These are phyloP conservation scores for Zaprionus inermis DNA, from an alignment of 1,140 invertebrate genomes.

Conservation along the genomic window DNA sequence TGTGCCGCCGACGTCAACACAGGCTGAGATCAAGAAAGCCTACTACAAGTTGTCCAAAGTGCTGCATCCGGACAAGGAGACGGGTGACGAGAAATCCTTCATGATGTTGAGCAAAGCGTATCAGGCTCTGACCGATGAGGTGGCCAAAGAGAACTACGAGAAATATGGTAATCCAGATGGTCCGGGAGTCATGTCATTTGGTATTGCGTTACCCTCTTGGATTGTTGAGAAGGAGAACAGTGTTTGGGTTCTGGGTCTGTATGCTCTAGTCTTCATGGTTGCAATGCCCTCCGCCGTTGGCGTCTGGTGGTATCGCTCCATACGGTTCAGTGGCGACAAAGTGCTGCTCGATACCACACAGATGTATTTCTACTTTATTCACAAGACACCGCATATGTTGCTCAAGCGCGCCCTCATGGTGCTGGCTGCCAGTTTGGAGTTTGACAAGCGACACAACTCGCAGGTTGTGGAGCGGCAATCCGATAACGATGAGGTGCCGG, in stretches of 20 bases:
- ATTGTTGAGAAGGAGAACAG: slow-evolving; percentile 99
- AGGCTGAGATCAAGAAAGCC: slow-evolving; percentile 96
- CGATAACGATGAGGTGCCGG: slow-evolving; percentile 97
- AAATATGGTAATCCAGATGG: slow-evolving; percentile 99
- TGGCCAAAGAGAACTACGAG: slow-evolving; percentile 98
- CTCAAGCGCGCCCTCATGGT: slow-evolving; percentile 98
- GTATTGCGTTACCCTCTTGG: slow-evolving; percentile 99
- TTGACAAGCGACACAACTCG: slow-evolving; percentile 96
- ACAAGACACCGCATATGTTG: slow-evolving; percentile 97
- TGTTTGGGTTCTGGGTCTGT: slow-evolving; percentile 97
- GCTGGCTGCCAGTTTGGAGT: slow-evolving; percentile 97
- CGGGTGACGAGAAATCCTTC: slow-evolving; percentile 98
- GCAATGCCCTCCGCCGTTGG: slow-evolving; percentile 96
- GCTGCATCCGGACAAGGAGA: slow-evolving; percentile 98
- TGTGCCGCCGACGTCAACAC: slow-evolving; percentile 92
- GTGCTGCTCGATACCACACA: slow-evolving; percentile 97
- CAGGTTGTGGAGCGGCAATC: slow-evolving; percentile 96
- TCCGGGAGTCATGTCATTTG: slow-evolving; percentile 99
- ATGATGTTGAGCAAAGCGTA: slow-evolving; percentile 99
- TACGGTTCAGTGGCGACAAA: slow-evolving; percentile 97
- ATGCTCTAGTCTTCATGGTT: slow-evolving; percentile 99
- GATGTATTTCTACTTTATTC: slow-evolving; percentile 97
- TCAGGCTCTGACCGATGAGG: slow-evolving; percentile 96
- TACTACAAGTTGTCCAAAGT: slow-evolving; percentile 97
- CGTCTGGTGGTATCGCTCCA: slow-evolving; percentile 99